Evolutionary conservation across 2,113 vertebrate genomes (phyloP).

Genomic region (Percopsis transmontana): DNA sequence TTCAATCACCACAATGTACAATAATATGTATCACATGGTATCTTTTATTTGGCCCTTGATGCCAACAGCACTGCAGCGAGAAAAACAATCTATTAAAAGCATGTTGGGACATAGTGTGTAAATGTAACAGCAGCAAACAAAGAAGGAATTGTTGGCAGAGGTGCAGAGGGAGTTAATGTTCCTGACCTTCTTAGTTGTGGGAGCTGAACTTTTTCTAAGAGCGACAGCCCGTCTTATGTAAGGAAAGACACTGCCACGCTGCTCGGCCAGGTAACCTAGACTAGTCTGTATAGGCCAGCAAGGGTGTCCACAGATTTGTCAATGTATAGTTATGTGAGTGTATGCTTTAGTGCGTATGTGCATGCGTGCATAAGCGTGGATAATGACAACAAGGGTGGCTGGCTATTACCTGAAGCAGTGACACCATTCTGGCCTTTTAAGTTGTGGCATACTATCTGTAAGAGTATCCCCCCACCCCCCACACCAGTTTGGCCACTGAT

Average conservation of each 20-base stretch:
- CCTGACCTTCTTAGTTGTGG: conserved; percentile 71
- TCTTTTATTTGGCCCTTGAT: too few species aligned
- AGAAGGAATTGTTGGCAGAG: conserved; percentile 45
- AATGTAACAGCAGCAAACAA: conserved; percentile 1
- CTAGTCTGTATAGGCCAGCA: not conserved
- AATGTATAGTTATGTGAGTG: not conserved
- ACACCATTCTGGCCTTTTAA: conserved; percentile 65
- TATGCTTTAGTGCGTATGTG: not conserved
- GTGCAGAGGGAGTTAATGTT: conserved; percentile 66
- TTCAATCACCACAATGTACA: too few species aligned
- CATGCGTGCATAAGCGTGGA: not conserved
- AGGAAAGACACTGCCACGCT: conserved; percentile 54
- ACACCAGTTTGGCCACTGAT: conserved; percentile 25
- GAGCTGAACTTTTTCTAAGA: conserved; percentile 65
- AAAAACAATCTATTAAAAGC: too few species aligned
- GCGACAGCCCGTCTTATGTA: conserved; percentile 48
- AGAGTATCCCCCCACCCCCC: conserved; percentile 34
- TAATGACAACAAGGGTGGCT: conserved; percentile 52
- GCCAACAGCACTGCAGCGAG: too few species aligned
- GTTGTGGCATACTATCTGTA: conserved; percentile 28
- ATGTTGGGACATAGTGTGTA: not conserved
- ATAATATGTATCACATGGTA: too few species aligned
- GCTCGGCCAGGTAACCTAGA: conserved; percentile 35
- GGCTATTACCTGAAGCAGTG: conserved; percentile 57
- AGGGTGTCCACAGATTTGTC: conserved; percentile 32